Evolutionary conservation across 2,797 vertebrate species (phyloP).

Genomic region (Apogon hyalosoma): DNA sequence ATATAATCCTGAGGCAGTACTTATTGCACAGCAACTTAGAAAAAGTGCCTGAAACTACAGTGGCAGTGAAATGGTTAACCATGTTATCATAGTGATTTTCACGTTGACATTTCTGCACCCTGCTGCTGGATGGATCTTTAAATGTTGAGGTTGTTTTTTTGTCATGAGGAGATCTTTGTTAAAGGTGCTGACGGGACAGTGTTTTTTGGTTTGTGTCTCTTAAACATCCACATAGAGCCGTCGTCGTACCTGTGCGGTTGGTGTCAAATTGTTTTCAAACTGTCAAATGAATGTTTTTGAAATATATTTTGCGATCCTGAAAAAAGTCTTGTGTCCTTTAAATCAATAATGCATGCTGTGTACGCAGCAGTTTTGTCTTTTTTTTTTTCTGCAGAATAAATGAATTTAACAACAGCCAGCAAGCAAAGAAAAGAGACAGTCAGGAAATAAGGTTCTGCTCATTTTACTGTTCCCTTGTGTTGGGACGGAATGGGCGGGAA

Average conservation of each 20-base stretch:
- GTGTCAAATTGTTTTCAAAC: slow-evolving; percentile 57
- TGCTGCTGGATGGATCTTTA: slow-evolving; percentile 35
- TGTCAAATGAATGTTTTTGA: slow-evolving; percentile 67
- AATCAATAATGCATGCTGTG: neutral
- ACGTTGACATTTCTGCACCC: slow-evolving; percentile 30
- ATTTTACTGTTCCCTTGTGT: slow-evolving; percentile 53
- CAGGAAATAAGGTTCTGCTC: slow-evolving; percentile 5
- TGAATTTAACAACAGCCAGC: neutral
- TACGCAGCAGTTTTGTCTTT: slow-evolving; percentile 4
- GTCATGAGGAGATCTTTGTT: slow-evolving; percentile 8
- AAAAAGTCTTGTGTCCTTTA: slow-evolving; percentile 20
- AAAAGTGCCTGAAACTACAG: slow-evolving; percentile 72
- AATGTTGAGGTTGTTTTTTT: slow-evolving; percentile 16
- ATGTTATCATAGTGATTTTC: slow-evolving; percentile 25
- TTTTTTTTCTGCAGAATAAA: neutral
- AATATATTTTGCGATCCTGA: slow-evolving; percentile 76
- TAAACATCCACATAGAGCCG: slow-evolving; percentile 20
- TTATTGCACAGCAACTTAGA: neutral
- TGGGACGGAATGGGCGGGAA: slow-evolving; percentile 13
- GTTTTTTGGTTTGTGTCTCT: slow-evolving; percentile 15
- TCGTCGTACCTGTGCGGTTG: slow-evolving; percentile 36
- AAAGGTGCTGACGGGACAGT: neutral
- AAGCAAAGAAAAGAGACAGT: slow-evolving; percentile 13
- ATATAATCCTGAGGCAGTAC: slow-evolving; percentile 23
- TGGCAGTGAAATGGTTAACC: slow-evolving; percentile 39